A percentile compares a stretch with the other conserved stretches of the same genome.
These are phyloP conservation scores for Scaptomyza hsui DNA, from an alignment of 1,140 invertebrate species.

Conservation along the genomic window DNA sequence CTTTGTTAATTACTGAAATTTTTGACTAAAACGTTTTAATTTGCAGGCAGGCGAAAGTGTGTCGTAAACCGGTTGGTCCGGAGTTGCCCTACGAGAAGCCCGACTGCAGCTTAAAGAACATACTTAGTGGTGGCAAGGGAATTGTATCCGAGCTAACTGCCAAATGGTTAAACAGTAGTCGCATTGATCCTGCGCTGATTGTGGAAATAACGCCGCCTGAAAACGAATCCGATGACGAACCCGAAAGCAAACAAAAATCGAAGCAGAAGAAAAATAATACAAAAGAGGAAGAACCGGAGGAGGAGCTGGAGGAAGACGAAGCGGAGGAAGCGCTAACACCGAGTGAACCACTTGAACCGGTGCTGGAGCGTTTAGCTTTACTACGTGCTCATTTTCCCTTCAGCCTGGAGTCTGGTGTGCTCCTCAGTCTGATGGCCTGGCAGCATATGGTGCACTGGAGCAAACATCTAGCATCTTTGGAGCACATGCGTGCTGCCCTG, in stretches of 20 bases:
- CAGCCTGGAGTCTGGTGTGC: conserved; percentile 90
- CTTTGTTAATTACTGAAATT: fast-evolving
- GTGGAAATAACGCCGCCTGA: conserved; percentile 64
- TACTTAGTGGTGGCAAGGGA: conserved; percentile 92
- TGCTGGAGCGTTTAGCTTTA: conserved; percentile 86
- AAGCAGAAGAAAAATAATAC: neutral
- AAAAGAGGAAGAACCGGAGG: conserved; percentile 14
- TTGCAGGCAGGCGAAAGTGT: conserved; percentile 58
- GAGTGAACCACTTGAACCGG: conserved; percentile 74
- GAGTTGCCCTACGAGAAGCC: conserved; percentile 86
- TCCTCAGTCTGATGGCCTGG: conserved; percentile 95
- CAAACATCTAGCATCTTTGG: conserved; percentile 89
- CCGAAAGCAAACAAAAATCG: conserved; percentile 12
- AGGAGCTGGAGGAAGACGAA: conserved; percentile 23
- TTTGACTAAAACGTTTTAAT: neutral
- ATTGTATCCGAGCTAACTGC: conserved; percentile 93
- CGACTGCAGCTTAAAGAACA: conserved; percentile 89
- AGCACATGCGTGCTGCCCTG: conserved; percentile 87
- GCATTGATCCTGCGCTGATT: conserved; percentile 86
- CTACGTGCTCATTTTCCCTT: conserved; percentile 92
- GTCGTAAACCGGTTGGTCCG: conserved; percentile 78
- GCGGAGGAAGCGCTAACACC: conserved; percentile 50
- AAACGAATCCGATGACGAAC: conserved; percentile 47
- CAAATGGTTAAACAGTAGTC: conserved; percentile 90
- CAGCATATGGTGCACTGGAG: conserved; percentile 94